These are phyloP conservation scores for Danionella cerebrum DNA, from an alignment of 2,113 vertebrate genomes.

Conservation along the genomic window DNA sequence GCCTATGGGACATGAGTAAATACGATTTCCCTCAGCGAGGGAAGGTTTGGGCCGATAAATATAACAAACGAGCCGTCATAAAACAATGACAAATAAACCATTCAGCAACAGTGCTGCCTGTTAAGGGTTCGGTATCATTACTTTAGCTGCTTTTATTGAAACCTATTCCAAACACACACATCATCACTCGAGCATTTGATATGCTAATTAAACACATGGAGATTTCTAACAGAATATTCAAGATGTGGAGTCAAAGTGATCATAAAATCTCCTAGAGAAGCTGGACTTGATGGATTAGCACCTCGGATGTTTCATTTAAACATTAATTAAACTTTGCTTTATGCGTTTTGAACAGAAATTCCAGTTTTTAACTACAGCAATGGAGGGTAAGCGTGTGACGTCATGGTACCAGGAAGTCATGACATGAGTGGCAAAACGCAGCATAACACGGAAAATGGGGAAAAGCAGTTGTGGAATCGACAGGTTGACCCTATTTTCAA, in stretches of 20 bases:
- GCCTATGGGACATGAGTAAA: slow-evolving; percentile 4
- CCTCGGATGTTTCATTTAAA: slow-evolving; percentile 27
- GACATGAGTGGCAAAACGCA: too few relatives aligned
- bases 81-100: slow-evolving; percentile 28
- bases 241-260: slow-evolving; percentile 22
- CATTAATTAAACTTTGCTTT: slow-evolving; percentile 13
- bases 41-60: slow-evolving; percentile 3
- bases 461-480: too few relatives aligned
- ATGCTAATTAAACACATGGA: slow-evolving; percentile 34
- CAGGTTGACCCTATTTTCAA: too few relatives aligned
- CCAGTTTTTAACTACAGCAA: too few relatives aligned
- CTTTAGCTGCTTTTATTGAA: slow-evolving; percentile 30
- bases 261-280: slow-evolving; percentile 17
- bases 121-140: slow-evolving; percentile 24
- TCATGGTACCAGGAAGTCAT: too few relatives aligned
- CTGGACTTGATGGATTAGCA: slow-evolving; percentile 29
- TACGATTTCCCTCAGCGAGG: slow-evolving; percentile 2
- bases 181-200: slow-evolving; percentile 15
- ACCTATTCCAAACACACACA: slow-evolving; percentile 32
- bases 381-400: too few relatives aligned
- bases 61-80: slow-evolving; percentile 19
- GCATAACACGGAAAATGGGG: too few relatives aligned
- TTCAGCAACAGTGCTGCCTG: background rate
- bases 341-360: too few relatives aligned
- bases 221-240: slow-evolving; percentile 27